Evolutionary conservation across 2,113 vertebrate genomes (phyloP).

Genomic region (Oryzias melastigma): DNA sequence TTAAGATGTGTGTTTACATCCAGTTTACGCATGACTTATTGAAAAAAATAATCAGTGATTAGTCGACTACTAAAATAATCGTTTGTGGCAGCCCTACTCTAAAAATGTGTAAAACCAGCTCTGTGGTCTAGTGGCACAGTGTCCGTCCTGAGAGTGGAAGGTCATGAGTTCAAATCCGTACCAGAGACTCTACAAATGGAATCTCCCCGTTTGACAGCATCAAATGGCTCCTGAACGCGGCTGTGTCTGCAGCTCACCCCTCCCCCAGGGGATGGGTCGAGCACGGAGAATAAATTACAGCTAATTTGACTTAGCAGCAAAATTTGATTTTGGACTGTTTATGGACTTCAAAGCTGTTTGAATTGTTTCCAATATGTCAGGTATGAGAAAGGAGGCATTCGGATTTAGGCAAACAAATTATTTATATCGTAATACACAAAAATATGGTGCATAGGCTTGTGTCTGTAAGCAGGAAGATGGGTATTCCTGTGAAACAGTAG

Average conservation of each 20-base stretch:
- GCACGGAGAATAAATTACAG: too few relatives aligned
- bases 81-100: too few relatives aligned
- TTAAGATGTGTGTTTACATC: too few relatives aligned
- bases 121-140: too few relatives aligned
- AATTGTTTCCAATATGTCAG: constrained; percentile 78
- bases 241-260: too few relatives aligned
- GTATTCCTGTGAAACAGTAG: constrained; percentile 46
- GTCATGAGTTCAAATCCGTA: too few relatives aligned
- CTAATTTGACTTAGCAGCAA: constrained; percentile 14
- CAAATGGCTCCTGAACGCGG: too few relatives aligned
- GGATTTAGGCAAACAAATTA: constrained; percentile 60
- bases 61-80: too few relatives aligned
- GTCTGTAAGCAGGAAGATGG: neutral
- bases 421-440: constrained; percentile 67
- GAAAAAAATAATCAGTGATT: too few relatives aligned
- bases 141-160: too few relatives aligned
- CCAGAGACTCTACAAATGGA: neutral
- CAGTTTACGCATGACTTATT: too few relatives aligned
- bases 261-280: too few relatives aligned
- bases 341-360: constrained; percentile 62
- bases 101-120: constrained; percentile 25
- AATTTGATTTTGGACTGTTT: constrained; percentile 64
- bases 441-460: constrained; percentile 27
- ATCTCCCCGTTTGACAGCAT: neutral
- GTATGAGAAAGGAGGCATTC: constrained; percentile 54